Conservation (phyloP, 2,888 invertebrate species). For the Gibbula magus region DNA sequence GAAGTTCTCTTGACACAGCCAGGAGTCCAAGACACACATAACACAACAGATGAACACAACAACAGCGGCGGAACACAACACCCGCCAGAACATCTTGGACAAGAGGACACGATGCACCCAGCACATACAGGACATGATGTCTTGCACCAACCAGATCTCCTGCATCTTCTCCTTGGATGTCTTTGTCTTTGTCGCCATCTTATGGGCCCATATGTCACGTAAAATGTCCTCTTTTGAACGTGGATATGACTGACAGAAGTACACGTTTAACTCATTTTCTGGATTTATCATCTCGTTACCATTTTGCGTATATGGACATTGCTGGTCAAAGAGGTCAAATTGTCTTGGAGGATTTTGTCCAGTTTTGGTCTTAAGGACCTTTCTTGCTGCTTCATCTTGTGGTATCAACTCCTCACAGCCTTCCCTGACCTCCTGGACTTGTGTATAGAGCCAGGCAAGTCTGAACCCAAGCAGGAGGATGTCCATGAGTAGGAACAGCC, state of each 20-base stretch:
- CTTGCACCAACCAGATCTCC: slow-evolving; percentile 8
- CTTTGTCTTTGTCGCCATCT: slow-evolving; percentile 51
- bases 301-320: slow-evolving; percentile 39
- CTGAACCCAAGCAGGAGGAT: slow-evolving; percentile 58
- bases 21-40: slow-evolving; percentile 39
- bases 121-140: neutral
- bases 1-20: slow-evolving; percentile 43
- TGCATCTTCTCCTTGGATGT: slow-evolving; percentile 15
- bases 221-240: slow-evolving; percentile 64
- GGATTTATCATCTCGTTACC: slow-evolving; percentile 46
- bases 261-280: slow-evolving; percentile 55
- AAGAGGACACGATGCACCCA: slow-evolving; percentile 36
- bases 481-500: slow-evolving; percentile 61
- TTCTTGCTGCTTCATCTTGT: slow-evolving; percentile 60
- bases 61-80: slow-evolving; percentile 17
- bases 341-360: slow-evolving; percentile 54
- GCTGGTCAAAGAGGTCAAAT: slow-evolving; percentile 43
- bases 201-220: slow-evolving; percentile 61
- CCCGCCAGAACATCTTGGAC: slow-evolving; percentile 42
- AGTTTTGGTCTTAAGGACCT: slow-evolving; percentile 62
- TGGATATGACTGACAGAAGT: slow-evolving; percentile 57
- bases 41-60: slow-evolving; percentile 39
- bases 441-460: slow-evolving; percentile 59
- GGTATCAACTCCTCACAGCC: slow-evolving; percentile 64
- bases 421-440: slow-evolving; percentile 49